Conservation (phyloP, 2,888 invertebrate genomes). For the Drepanosiphum platanoidis region DNA sequence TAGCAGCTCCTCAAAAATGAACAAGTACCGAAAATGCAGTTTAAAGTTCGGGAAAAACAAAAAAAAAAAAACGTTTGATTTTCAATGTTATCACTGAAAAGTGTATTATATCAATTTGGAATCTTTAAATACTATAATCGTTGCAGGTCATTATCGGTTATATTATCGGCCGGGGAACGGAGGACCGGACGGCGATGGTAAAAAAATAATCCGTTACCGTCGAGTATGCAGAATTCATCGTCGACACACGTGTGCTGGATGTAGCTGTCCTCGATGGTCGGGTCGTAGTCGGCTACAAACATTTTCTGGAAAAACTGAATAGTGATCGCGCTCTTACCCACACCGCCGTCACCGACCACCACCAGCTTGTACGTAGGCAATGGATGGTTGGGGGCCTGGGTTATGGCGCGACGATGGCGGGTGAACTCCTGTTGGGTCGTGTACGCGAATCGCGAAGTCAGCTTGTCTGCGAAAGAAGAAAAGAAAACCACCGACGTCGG, state of each 20-base stretch:
- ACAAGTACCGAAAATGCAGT: too few relatives aligned
- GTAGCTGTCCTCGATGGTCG: constrained; percentile 95
- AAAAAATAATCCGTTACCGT: too few relatives aligned
- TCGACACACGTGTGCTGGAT: constrained; percentile 94
- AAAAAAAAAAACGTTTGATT: too few relatives aligned
- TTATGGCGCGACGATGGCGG: constrained; percentile 69
- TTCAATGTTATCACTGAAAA: too few relatives aligned
- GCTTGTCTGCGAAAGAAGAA: constrained; percentile 34
- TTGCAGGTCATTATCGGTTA: too few relatives aligned
- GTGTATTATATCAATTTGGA: too few relatives aligned
- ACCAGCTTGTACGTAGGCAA: constrained; percentile 80
- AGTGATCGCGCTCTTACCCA: constrained; percentile 96
- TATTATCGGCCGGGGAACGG: too few relatives aligned
- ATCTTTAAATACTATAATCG: too few relatives aligned
- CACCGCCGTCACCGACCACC: constrained; percentile 94
- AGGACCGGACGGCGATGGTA: too few relatives aligned
- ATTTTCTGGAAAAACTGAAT: constrained; percentile 95
- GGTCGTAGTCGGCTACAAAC: constrained; percentile 94
- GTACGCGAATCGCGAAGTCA: constrained; percentile 55
- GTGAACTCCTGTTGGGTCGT: constrained; percentile 60
- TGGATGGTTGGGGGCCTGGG: constrained; percentile 67
- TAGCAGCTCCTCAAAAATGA: too few relatives aligned
- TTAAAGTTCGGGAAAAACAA: too few relatives aligned
- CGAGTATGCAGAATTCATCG: constrained; percentile 89
- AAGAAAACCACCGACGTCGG: not conserved